Base-by-base conservation (phyloP, 2,888 invertebrate genomes). In the Platycnemis pennipes region DNA sequence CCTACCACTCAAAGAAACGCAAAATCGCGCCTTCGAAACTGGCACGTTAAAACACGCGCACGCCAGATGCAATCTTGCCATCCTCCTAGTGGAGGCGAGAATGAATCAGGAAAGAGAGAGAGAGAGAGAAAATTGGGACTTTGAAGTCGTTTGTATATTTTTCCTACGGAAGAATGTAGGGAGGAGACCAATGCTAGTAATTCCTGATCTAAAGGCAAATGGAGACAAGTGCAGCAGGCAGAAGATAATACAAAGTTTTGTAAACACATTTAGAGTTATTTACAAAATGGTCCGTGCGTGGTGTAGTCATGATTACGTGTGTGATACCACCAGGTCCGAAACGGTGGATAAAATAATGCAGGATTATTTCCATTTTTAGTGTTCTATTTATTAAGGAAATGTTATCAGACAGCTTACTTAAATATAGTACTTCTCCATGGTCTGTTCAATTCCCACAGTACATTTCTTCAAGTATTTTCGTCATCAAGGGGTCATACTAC, bases 51-150 rank as follows among this genome's bases (percentile, higher is more conserved):
- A 63, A 63, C 77, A 8, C 77, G 26, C 77, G 31, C 37, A 37
- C 77, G 77, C 77, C 77, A 77, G 77, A 77, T 91, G 91, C 91
- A 69, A 56, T 22, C 88, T 45, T 42, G 56, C 56, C 87, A 44
- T 45, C 45, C 42, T 22, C 89, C 42, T n/a, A n/a, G 88, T 31
- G 44, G 63, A 91, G 44, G 89, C 22, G 89, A 56, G 56, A 37
- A n/a, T 88, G 53, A 26, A 63, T 8, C 11, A 11, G 53, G 53
- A 53, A 19, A 53, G n/a, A 7, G 53, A 53, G 53, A 53, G 19
- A 53, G 53, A 53, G 53, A 26, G n/a, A 63, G 63, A 26, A 26
- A 63, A 63, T 26, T 26, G 63, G n/a, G 26, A n/a, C n/a, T n/a
- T n/a, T n/a, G n/a, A 63, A 4, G 88, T 16, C 88, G 2, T 31